Percentiles rank a stretch among this genome's conserved stretches.
Conservation (phyloP, 2,888 invertebrate genomes). For the Exephanes ischioxanthus region DNA sequence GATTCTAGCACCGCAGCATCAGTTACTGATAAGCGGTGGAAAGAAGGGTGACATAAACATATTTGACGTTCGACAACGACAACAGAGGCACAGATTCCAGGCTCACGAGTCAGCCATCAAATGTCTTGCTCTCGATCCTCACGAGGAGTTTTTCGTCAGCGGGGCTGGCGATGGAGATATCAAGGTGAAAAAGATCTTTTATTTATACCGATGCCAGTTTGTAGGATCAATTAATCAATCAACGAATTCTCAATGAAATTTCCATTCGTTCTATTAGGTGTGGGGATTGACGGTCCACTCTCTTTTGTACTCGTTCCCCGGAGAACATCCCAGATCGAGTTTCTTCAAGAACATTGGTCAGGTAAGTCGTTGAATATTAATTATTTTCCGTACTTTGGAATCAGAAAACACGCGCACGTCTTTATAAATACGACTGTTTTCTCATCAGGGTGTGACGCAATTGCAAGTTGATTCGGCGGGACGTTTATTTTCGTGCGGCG, state of each 20-base stretch:
- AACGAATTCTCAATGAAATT: slow-evolving; percentile 26
- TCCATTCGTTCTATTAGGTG: slow-evolving; percentile 87
- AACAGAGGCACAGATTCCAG: slow-evolving; percentile 93
- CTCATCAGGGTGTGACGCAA: slow-evolving; percentile 94
- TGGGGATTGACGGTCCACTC: slow-evolving; percentile 97
- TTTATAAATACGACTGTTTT: slow-evolving; percentile 1
- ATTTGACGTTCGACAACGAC: slow-evolving; percentile 97
- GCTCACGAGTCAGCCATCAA: slow-evolving; percentile 98
- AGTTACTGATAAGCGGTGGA: slow-evolving; percentile 97
- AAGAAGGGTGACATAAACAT: slow-evolving; percentile 98
- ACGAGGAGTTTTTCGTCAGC: slow-evolving; percentile 98
- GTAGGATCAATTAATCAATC: background rate
- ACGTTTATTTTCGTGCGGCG: slow-evolving; percentile 98
- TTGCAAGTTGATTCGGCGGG: slow-evolving; percentile 95
- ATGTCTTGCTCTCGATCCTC: slow-evolving; percentile 96
- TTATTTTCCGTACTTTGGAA: background rate
- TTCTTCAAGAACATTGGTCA: slow-evolving; percentile 99
- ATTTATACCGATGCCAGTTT: background rate
- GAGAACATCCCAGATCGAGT: slow-evolving; percentile 97
- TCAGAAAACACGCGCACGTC: background rate
- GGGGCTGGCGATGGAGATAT: slow-evolving; percentile 97
- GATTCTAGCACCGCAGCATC: slow-evolving; percentile 96
- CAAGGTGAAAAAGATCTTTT: slow-evolving; percentile 87
- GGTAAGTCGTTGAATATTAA: slow-evolving; percentile 70
- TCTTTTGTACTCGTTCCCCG: slow-evolving; percentile 94